These are phyloP conservation scores for Lordiphosa clarofinis DNA, from an alignment of 1,140 invertebrate species.

Conservation along the genomic window DNA sequence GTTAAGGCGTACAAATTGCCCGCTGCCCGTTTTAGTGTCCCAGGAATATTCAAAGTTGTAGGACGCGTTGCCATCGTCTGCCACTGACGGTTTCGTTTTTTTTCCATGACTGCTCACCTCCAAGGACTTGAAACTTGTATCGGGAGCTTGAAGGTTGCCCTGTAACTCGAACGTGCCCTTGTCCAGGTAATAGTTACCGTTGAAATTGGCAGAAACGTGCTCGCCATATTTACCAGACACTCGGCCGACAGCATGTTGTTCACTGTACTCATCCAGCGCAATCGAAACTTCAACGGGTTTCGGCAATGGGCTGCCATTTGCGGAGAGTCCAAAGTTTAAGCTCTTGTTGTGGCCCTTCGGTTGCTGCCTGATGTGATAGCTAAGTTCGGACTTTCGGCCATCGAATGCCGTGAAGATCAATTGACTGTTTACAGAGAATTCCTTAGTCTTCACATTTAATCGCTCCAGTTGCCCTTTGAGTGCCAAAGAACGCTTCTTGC, in stretches of 20 bases:
- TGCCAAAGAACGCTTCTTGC: conserved; percentile 77
- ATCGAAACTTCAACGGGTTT: conserved; percentile 65
- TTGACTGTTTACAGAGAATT: conserved; percentile 73
- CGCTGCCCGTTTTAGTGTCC: conserved; percentile 40
- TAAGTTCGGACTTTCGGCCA: conserved; percentile 64
- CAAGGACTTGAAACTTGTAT: conserved; percentile 81
- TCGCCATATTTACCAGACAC: conserved; percentile 54
- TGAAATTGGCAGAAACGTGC: conserved; percentile 36
- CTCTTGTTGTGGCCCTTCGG: conserved; percentile 59
- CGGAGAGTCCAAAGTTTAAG: conserved; percentile 34
- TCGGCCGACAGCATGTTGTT: conserved; percentile 38
- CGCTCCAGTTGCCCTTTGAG: conserved; percentile 80
- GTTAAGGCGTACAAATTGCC: conserved; percentile 41
- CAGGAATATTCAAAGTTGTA: conserved; percentile 32
- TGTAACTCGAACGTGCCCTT: conserved; percentile 53
- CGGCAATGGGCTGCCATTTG: conserved; percentile 78
- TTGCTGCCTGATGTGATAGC: conserved; percentile 52
- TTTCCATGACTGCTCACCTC: conserved; percentile 60
- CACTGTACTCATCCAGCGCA: conserved; percentile 55
- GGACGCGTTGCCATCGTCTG: not conserved
- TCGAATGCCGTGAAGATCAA: conserved; percentile 68
- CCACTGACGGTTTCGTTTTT: conserved; percentile 16
- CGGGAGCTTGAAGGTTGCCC: conserved; percentile 80
- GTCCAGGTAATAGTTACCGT: conserved; percentile 80
- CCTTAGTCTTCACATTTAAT: conserved; percentile 79